Conservation (phyloP, 2,888 invertebrate genomes). For the Tigriopus californicus region DNA sequence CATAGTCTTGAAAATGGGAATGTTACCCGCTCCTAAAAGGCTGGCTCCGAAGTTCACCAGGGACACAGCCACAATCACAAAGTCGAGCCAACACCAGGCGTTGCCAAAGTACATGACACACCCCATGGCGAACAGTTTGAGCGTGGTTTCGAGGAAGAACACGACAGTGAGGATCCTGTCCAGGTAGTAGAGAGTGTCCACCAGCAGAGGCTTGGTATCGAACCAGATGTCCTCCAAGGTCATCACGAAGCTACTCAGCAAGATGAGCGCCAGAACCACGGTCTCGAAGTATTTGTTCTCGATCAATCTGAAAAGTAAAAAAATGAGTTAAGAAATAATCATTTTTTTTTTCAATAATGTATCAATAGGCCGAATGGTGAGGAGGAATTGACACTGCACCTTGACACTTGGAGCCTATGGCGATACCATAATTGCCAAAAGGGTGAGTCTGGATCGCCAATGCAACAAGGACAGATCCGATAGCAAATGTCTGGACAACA, state of each 20-base stretch:
- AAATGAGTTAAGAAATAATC: no score
- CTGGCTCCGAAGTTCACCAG: slow-evolving; percentile 92
- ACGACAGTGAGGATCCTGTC: slow-evolving; percentile 33
- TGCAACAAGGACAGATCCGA: slow-evolving; percentile 63
- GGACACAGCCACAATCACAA: slow-evolving; percentile 35
- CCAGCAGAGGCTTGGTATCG: slow-evolving; percentile 24
- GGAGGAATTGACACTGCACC: not conserved
- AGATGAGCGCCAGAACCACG: slow-evolving; percentile 31
- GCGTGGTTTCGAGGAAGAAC: slow-evolving; percentile 32
- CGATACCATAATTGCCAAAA: slow-evolving; percentile 91
- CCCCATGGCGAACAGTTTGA: slow-evolving; percentile 29
- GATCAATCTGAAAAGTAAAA: slow-evolving; percentile 28
- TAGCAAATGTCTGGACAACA: slow-evolving; percentile 40
- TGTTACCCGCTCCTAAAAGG: slow-evolving; percentile 83
- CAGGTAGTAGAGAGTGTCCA: slow-evolving; percentile 25
- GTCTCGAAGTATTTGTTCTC: slow-evolving; percentile 34
- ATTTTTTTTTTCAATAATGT: no score
- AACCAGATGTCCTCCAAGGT: slow-evolving; percentile 31
- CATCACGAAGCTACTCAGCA: slow-evolving; percentile 30
- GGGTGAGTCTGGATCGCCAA: slow-evolving; percentile 75
- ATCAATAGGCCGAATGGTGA: no score
- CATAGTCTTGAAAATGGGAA: slow-evolving; percentile 99
- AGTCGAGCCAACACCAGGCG: slow-evolving; percentile 35
- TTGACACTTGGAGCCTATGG: slow-evolving; percentile 49
- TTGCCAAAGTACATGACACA: slow-evolving; percentile 32